Base-by-base conservation (phyloP, 2,113 vertebrate genomes). In the Vulpes lagopus region DNA sequence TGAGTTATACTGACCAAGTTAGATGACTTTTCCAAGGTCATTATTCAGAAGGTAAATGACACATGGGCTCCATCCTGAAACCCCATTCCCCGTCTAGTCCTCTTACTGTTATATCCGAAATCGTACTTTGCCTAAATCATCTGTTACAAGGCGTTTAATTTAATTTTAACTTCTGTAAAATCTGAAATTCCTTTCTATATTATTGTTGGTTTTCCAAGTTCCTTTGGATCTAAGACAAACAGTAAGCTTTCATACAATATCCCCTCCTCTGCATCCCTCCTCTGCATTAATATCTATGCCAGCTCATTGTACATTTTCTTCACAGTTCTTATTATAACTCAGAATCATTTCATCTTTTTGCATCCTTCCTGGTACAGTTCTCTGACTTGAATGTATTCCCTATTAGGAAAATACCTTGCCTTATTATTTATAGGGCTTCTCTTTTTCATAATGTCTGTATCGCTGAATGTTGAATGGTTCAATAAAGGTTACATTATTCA, bases 401-500 rank as follows among this genome's bases (percentile, higher is more conserved):
- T 69, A 43, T n/a, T 93, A 89, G 6, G 53, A 93, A 90, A 65
- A 95, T 55, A 84, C 5, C 8, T 82, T 93, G 49, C 69, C 43
- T 55, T 11, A 1, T 82, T 95, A 49, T 89, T 94, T 49, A 57
- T 11, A 91, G 32, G 64, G 53, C 14, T 32, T 95, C 35, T 64
- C 0, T 73, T 92, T 90, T 80, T 59, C 89, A 9, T 71, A n/a
- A 74, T 35, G 67, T 43, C 38, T 91, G 73, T 15, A 23, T 65
- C 74, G 78, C 27, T 95, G 35, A 94, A 86, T 55, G 32, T 30
- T 62, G 91, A 91, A 74, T 73, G 5, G 14, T 93, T 98, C 89
- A 91, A 25, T 80, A 80, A 80, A 71, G 15, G 43, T 94, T 92
- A 87, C 17, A 91, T 92, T 94, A 93, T 84, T 95, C 64, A 89